Conservation (phyloP, 37 sponge, comb jelly and placozoan genomes). For the Hexactinellida sp. region DNA sequence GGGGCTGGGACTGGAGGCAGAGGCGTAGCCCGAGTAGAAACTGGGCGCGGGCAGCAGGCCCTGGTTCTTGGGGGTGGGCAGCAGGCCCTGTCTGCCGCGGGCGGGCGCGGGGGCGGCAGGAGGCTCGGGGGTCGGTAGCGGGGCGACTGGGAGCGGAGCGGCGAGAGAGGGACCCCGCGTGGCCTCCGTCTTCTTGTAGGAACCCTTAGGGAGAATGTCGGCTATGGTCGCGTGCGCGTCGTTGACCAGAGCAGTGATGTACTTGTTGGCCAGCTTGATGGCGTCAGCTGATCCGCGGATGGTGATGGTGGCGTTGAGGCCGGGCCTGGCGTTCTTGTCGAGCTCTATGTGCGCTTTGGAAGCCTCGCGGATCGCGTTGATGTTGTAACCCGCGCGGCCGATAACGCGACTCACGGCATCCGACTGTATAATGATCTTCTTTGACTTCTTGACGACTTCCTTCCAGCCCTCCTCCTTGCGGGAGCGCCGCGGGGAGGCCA, state of each 20-base stretch:
- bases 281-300: conserved; percentile 57
- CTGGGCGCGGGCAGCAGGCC: not conserved
- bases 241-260: conserved; percentile 21
- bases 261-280: conserved; percentile 40
- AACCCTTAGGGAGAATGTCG: not conserved
- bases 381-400: conserved; percentile 38
- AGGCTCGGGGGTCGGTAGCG: not conserved
- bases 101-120: not conserved
- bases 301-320: conserved; percentile 28
- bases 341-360: conserved; percentile 53
- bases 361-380: conserved; percentile 33
- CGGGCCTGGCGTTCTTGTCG: conserved; percentile 41
- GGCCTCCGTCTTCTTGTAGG: conserved; percentile 14
- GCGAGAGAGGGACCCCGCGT: not conserved
- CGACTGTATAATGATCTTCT: conserved; percentile 37
- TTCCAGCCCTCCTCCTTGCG: conserved; percentile 81
- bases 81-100: conserved; percentile 38
- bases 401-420: conserved; percentile 32
- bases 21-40: not conserved
- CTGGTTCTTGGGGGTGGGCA: conserved; percentile 28
- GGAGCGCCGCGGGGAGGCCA: conserved; percentile 35
- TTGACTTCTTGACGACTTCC: conserved; percentile 65
- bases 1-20: not conserved
- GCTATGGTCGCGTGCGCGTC: conserved; percentile 33
- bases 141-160: not conserved